A percentile compares a stretch with the other conserved stretches of the same genome.
phyloP scores from a whole-genome alignment of 1,140 invertebrate species.

The Geopemphigus sp. region DNA sequence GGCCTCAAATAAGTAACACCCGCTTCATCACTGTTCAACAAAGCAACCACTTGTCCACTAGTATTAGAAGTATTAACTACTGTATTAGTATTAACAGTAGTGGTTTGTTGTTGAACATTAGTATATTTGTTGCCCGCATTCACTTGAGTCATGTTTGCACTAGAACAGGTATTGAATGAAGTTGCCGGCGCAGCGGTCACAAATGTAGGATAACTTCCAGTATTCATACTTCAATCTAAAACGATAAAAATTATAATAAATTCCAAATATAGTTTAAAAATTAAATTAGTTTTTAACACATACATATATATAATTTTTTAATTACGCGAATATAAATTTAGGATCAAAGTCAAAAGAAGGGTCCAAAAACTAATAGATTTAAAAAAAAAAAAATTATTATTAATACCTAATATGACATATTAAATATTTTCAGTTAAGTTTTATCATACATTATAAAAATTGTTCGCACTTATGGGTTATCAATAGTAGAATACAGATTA shows the following conservation, averaged over 20 bases:
- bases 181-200: conserved; percentile 44
- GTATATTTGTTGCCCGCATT: conserved; percentile 44
- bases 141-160: conserved; percentile 42
- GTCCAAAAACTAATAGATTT: no score
- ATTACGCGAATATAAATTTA: no score
- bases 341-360: no score
- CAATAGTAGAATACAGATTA: no score
- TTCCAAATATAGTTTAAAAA: not conserved
- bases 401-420: no score
- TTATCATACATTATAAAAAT: no score
- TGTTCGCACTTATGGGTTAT: no score
- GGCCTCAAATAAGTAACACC: conserved; percentile 73
- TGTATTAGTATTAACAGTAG: conserved; percentile 25
- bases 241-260: not conserved
- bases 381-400: no score
- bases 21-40: conserved; percentile 64
- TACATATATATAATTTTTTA: no score
- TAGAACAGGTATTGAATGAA: conserved; percentile 47
- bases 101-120: conserved; percentile 40
- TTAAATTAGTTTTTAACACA: not conserved
- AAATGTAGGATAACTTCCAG: conserved; percentile 47
- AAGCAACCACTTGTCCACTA: conserved; percentile 59
- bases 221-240: conserved; percentile 45
- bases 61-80: conserved; percentile 47
- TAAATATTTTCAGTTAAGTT: no score